Conservation (phyloP, 2,888 invertebrate genomes). For the Brachypalpus laphriformis region DNA sequence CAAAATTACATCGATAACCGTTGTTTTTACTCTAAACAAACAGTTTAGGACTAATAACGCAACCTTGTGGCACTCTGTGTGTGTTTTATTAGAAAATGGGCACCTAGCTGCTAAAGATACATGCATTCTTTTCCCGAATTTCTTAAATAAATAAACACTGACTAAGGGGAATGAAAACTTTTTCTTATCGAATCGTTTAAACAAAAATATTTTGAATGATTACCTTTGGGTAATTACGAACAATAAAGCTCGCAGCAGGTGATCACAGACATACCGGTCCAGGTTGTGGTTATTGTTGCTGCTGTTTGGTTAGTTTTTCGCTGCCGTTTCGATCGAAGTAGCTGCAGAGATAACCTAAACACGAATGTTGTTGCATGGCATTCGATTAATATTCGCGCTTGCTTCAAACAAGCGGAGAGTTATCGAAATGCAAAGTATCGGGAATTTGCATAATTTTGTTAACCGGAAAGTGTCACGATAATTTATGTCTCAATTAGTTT, state of each 20-base stretch:
- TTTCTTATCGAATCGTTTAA: constrained; percentile 46
- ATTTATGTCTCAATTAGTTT: constrained; percentile 65
- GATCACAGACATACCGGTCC: constrained; percentile 36
- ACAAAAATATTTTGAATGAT: constrained; percentile 67
- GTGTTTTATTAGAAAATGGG: constrained; percentile 43
- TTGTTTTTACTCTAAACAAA: constrained; percentile 60
- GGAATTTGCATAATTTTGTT: constrained; percentile 68
- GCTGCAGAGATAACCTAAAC: constrained; percentile 23
- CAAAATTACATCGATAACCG: constrained; percentile 51
- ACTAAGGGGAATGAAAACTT: constrained; percentile 25
- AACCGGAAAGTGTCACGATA: constrained; percentile 65
- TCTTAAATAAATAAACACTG: constrained; percentile 57
- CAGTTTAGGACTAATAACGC: constrained; percentile 65
- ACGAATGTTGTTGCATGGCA: background rate
- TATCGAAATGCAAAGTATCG: constrained; percentile 44
- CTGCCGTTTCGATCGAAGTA: constrained; percentile 16
- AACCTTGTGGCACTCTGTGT: constrained; percentile 66
- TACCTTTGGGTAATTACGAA: constrained; percentile 60
- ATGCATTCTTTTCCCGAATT: background rate
- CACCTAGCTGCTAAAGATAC: background rate
- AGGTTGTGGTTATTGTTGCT: constrained; percentile 22
- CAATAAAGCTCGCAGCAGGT: constrained; percentile 68
- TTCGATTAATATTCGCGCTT: constrained; percentile 30
- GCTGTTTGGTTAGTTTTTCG: background rate
- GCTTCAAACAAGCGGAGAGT: background rate